A percentile compares a stretch with the other conserved stretches of the same genome.
Conservation (phyloP, 30 jellyfish, hydroid and myxozoan genomes). For the Rhopilema esculentum region DNA sequence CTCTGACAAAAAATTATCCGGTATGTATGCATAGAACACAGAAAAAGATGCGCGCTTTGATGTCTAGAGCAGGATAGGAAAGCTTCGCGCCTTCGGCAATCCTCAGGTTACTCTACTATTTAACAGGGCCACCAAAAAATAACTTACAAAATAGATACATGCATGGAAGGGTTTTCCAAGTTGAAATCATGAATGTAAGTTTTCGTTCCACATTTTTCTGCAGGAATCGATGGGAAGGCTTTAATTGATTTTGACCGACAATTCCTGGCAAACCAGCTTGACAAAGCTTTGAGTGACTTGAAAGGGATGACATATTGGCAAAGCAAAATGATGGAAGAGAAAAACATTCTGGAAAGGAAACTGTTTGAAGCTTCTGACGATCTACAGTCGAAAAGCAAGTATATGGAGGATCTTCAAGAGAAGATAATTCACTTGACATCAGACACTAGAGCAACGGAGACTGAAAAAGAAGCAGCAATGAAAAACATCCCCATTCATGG, state of each 20-base stretch:
- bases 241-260: conserved; percentile 83
- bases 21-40: too few relatives aligned
- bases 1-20: too few relatives aligned
- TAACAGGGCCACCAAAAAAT: too few relatives aligned
- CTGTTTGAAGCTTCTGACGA: conserved; percentile 67
- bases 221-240: conserved; percentile 86
- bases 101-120: too few relatives aligned
- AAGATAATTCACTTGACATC: conserved; percentile 41
- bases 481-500: conserved; percentile 40
- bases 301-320: conserved; percentile 74
- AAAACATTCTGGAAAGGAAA: conserved; percentile 73
- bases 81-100: too few relatives aligned
- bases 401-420: conserved; percentile 59
- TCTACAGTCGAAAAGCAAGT: conserved; percentile 38
- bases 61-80: too few relatives aligned
- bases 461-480: conserved; percentile 5
- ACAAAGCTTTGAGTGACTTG: conserved; percentile 70
- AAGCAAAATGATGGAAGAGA: conserved; percentile 69
- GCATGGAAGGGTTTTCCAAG: too few relatives aligned
- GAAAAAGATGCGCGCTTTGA: too few relatives aligned
- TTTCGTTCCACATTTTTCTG: neutral
- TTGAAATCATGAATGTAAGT: too few relatives aligned
- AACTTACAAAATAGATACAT: too few relatives aligned
- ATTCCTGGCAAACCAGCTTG: conserved; percentile 82
- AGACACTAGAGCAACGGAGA: conserved; percentile 42